phyloP scores from a whole-genome alignment of 2,888 invertebrate genomes.

The Hartigia nigra region DNA sequence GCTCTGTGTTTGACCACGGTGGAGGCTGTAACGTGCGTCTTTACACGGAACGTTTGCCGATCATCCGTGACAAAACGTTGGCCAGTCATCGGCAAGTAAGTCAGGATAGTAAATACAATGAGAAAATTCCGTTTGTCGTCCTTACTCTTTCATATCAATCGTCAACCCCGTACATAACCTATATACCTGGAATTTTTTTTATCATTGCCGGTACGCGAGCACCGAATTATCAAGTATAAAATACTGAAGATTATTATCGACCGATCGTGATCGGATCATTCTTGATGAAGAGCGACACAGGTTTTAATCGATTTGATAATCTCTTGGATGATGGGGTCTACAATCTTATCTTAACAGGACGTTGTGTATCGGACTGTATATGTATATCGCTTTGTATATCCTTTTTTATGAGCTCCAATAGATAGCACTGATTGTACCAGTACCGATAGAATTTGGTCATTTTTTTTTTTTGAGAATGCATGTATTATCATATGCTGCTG shows the following conservation, averaged over 20 bases:
- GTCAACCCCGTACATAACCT: not conserved
- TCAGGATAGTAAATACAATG: not conserved
- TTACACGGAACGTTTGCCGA: conserved; percentile 2
- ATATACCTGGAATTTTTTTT: not conserved
- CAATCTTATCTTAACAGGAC: not conserved
- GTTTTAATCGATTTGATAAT: not conserved
- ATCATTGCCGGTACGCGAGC: not conserved
- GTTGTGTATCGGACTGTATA: not conserved
- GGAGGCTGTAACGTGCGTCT: conserved; percentile 4
- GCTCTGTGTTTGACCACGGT: not conserved
- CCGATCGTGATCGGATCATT: not conserved
- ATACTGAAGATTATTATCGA: not conserved
- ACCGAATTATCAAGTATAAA: not conserved
- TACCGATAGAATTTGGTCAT: not conserved
- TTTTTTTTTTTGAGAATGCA: not conserved
- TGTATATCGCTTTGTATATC: not conserved
- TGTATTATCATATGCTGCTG: not conserved
- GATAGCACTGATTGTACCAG: not conserved
- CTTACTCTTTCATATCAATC: not conserved
- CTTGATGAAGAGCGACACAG: not conserved
- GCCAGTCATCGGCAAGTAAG: not conserved
- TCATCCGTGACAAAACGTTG: not conserved
- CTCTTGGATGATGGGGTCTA: not conserved
- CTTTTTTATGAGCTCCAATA: not conserved
- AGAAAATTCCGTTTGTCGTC: not conserved